phyloP scores from a whole-genome alignment of 2,888 invertebrate species.

The Sturmia bella region DNA sequence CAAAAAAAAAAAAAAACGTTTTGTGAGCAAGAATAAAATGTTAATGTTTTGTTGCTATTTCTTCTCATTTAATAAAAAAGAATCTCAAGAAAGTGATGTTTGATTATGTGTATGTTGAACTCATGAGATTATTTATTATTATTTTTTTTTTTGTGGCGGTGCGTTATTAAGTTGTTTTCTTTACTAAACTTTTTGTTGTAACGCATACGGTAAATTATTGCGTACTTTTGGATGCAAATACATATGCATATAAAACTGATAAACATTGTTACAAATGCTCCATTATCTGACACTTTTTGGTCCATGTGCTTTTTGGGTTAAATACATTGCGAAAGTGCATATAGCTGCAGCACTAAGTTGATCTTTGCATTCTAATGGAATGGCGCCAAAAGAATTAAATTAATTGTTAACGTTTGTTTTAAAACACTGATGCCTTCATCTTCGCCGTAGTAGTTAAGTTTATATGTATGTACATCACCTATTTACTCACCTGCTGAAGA shows the following conservation, averaged over 20 bases:
- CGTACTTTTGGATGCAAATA: conserved; percentile 58
- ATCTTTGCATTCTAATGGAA: neutral
- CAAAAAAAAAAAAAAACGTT: conserved; percentile 20
- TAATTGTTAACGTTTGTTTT: neutral
- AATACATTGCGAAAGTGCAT: neutral
- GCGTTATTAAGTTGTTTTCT: conserved; percentile 37
- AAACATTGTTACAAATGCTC: conserved; percentile 2
- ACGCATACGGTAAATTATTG: conserved; percentile 48
- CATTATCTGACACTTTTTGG: conserved; percentile 15
- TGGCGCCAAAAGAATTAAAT: conserved; percentile 10
- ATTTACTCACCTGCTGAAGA: conserved; percentile 13
- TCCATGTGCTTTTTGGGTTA: conserved; percentile 46
- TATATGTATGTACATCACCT: neutral
- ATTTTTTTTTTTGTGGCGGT: conserved; percentile 35
- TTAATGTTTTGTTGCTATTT: conserved; percentile 37
- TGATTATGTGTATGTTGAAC: conserved; percentile 25
- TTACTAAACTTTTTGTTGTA: conserved; percentile 27
- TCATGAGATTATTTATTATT: conserved; percentile 27
- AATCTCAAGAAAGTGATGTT: conserved; percentile 31
- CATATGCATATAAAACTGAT: conserved; percentile 5
- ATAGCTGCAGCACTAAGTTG: neutral
- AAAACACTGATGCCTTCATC: neutral
- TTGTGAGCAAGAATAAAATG: conserved; percentile 29
- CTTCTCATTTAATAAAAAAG: conserved; percentile 37
- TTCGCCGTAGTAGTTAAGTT: neutral